Evolutionary conservation across 37 sponge, comb jelly and placozoan species (phyloP).

Genomic region (Tethya wilhelma): DNA sequence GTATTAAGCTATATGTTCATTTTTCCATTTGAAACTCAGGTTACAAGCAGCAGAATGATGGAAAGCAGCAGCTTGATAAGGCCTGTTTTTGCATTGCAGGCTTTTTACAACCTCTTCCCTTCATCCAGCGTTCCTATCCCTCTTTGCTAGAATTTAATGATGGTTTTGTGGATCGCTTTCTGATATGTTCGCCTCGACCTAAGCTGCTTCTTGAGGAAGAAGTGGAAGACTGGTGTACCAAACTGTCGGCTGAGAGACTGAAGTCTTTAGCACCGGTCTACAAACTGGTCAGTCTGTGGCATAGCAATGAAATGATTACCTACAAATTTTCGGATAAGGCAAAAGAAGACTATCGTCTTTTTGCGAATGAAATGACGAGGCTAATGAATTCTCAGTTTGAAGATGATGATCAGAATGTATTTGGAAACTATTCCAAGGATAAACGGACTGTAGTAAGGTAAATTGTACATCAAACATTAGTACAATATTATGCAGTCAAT

Average conservation of each 20-base stretch:
- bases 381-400: slow-evolving; percentile 20
- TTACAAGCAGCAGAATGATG: background rate
- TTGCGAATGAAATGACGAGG: slow-evolving; percentile 10
- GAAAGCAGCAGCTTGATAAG: background rate
- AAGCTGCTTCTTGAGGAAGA: background rate
- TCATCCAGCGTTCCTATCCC: background rate
- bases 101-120: slow-evolving; percentile 1
- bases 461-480: too few species aligned
- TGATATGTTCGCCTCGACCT: background rate
- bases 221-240: slow-evolving; percentile 1
- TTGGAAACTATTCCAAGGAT: slow-evolving; percentile 15
- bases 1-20: background rate
- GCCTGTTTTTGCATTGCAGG: background rate
- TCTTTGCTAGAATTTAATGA: background rate
- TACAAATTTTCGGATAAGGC: background rate
- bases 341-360: slow-evolving; percentile 5
- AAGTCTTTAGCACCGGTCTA: slow-evolving; percentile 5
- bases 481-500: too few species aligned
- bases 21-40: background rate
- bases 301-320: background rate
- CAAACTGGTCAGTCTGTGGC: background rate
- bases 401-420: background rate
- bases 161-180: slow-evolving; percentile 11
- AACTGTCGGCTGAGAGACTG: background rate
- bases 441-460: slow-evolving; percentile 2